Base-by-base conservation (phyloP, 2,113 vertebrate species). In the Megaptera novaeangliae region DNA sequence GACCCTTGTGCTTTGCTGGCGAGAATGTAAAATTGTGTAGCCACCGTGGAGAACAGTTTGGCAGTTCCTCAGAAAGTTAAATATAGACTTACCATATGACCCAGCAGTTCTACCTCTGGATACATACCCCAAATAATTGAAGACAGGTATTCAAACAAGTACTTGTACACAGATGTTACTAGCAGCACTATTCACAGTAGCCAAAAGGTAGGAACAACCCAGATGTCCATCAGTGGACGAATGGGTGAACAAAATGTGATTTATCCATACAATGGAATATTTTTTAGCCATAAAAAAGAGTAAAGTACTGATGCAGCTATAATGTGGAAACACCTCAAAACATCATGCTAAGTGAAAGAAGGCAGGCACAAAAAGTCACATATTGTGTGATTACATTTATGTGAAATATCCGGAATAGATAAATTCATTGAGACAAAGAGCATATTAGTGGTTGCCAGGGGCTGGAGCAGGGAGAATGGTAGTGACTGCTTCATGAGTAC, bases 91-190 rank as follows among this genome's bases (percentile, higher is more conserved):
- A 75, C 21, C 2, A 61, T 49, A n/a, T 92, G 44, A 63, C 31
- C 29, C 34, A 77, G 71, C 23, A 97, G 17, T 94, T 96, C 75
- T 34, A 12, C 23, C 72, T 46, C n/a, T 82, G 46, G n/a, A 6
- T 90, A 27, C 87, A 46, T 82, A 69, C 49, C 17, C 44, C 3
- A 72, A 85, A 44, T 90, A 95, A 85, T 72, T 83, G 74, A 72
- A 92, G 97, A 96, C 29, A 41, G 36, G 21, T 74, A 80, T 92
- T 94, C 63, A 92, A 77, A 92, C 52, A 61, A 83, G n/a, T 68
- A 88, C 72, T 72, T 91, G 78, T 34, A 34, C 25, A 88, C n/a
- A 34, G 46, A 31, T 44, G 23, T 90, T 90, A 31, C 63, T 36
- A 25, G 55, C 1, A 52, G 69, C 59, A 71, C 20, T 88, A 61